Evolutionary conservation across 2,797 vertebrate species (phyloP).

Genomic region (Danionella dracula): DNA sequence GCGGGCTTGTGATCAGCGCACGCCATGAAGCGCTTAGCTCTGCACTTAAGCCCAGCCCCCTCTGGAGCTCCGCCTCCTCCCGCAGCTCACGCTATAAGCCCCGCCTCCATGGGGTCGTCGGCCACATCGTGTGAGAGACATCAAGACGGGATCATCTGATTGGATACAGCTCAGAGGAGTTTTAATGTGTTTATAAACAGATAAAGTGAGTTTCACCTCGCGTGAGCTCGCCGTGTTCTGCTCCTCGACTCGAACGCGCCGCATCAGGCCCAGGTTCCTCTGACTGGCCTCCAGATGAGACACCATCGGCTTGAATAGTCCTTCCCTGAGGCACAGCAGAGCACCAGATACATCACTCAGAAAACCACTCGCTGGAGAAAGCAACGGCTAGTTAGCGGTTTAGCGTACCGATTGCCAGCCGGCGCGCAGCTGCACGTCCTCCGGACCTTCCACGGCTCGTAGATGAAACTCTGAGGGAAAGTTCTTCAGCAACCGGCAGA

Average conservation of each 20-base stretch:
- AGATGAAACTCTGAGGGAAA: slow-evolving; percentile 40
- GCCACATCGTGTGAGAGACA: slow-evolving; percentile 21
- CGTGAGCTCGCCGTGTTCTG: slow-evolving; percentile 47
- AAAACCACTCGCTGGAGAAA: no score
- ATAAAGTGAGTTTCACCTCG: slow-evolving; percentile 36
- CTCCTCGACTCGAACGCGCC: slow-evolving; percentile 47
- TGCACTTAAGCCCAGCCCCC: not conserved
- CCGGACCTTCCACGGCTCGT: slow-evolving; percentile 33
- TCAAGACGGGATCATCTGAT: no score
- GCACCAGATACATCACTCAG: not conserved
- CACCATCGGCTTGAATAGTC: slow-evolving; percentile 60
- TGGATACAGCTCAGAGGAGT: no score
- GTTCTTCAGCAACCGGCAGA: slow-evolving; percentile 34
- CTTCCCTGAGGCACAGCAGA: slow-evolving; percentile 40
- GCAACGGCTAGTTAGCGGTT: no score
- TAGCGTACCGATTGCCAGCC: slow-evolving; percentile 41
- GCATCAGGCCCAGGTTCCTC: slow-evolving; percentile 56
- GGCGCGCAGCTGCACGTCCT: slow-evolving; percentile 28
- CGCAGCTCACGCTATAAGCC: slow-evolving; percentile 33
- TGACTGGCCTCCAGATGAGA: slow-evolving; percentile 55
- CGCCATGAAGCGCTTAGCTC: not conserved
- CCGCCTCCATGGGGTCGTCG: slow-evolving; percentile 49
- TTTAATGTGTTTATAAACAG: no score
- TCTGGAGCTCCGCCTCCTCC: not conserved
- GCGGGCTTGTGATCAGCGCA: not conserved